Conservation (phyloP, 2,888 invertebrate species). For the Nemotelus pantherinus region DNA sequence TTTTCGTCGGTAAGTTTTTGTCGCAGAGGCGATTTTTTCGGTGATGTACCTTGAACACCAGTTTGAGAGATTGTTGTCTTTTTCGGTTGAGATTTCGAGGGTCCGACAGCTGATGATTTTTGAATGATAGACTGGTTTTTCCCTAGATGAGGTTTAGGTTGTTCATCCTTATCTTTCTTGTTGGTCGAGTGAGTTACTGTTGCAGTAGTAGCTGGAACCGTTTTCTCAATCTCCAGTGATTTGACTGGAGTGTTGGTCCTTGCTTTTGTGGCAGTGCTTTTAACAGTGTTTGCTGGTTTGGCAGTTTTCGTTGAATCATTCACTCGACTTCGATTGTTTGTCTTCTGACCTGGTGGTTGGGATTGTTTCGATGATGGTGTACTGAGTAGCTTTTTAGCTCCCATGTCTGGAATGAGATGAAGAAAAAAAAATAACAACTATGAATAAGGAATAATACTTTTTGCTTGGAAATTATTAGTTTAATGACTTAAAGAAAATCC, state of each 20-base stretch:
- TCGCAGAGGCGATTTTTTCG: slow-evolving; percentile 23
- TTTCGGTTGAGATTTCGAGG: slow-evolving; percentile 6
- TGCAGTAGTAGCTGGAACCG: neutral
- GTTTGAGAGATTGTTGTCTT: slow-evolving; percentile 2
- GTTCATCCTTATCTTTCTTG: slow-evolving; percentile 25
- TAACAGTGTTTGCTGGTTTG: slow-evolving; percentile 8
- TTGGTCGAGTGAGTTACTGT: neutral
- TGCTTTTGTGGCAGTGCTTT: slow-evolving; percentile 32
- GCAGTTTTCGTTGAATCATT: slow-evolving; percentile 4
- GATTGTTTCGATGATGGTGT: slow-evolving; percentile 19
- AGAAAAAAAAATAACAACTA: slow-evolving; percentile 3
- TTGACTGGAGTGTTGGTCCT: slow-evolving; percentile 28
- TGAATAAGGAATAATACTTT: neutral
- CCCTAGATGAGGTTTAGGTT: neutral
- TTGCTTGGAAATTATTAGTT: neutral
- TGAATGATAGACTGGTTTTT: neutral
- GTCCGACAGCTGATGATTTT: neutral
- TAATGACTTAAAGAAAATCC: neutral
- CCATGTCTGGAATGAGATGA: slow-evolving; percentile 47
- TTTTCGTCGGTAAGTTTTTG: slow-evolving; percentile 57
- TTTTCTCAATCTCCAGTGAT: slow-evolving; percentile 1
- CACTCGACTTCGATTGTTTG: neutral
- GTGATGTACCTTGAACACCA: slow-evolving; percentile 18
- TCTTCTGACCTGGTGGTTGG: slow-evolving; percentile 21
- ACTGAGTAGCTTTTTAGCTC: slow-evolving; percentile 45